These are phyloP conservation scores for Ernsta delagoae DNA, from an alignment of 2,888 invertebrate genomes.

Conservation along the genomic window DNA sequence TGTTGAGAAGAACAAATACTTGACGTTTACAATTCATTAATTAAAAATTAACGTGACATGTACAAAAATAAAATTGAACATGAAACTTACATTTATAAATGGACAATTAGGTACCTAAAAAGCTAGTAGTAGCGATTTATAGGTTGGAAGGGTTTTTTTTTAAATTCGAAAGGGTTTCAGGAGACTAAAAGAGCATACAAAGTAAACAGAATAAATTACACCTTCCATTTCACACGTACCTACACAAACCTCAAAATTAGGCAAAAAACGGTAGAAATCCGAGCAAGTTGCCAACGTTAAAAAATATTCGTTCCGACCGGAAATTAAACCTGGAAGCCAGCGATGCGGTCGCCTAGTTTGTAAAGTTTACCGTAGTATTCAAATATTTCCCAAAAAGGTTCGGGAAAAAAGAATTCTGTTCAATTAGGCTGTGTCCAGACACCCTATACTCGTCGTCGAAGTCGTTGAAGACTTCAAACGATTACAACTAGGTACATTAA, in stretches of 20 bases:
- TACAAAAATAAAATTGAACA: no score
- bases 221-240: constrained; percentile 9
- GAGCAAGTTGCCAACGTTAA: constrained; percentile 14
- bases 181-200: background rate
- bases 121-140: no score
- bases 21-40: no score
- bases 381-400: constrained; percentile 18
- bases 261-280: background rate
- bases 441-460: background rate
- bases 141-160: no score
- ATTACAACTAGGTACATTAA: no score
- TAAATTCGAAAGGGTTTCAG: background rate
- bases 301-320: constrained; percentile 22
- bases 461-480: no score
- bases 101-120: no score
- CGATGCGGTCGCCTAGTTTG: constrained; percentile 21
- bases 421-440: constrained; percentile 1
- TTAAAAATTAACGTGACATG: no score
- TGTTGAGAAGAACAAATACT: no score
- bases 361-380: constrained; percentile 29
- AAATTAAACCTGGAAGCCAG: constrained; percentile 22
- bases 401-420: constrained; percentile 9
- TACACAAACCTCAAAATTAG: background rate
- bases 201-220: constrained; percentile 3
- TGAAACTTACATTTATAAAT: no score